These are phyloP conservation scores for Ornithoptera alexandrae DNA, from an alignment of 2,888 invertebrate genomes.

Conservation along the genomic window DNA sequence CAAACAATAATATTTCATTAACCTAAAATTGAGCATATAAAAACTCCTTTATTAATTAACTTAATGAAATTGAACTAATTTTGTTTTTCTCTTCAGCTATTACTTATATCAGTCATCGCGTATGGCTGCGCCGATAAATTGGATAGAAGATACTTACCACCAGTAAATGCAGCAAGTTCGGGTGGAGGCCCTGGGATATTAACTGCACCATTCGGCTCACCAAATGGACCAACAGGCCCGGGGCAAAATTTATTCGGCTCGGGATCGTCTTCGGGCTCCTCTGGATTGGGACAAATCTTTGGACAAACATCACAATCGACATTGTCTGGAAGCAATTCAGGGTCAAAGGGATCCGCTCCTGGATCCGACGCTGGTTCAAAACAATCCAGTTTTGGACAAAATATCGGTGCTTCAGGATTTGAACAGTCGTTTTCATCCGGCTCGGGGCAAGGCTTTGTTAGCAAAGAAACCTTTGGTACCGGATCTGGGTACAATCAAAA, in stretches of 20 bases:
- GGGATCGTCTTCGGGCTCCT: slow-evolving; percentile 10
- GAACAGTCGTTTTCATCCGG: slow-evolving; percentile 21
- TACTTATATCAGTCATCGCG: slow-evolving; percentile 64
- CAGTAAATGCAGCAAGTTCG: slow-evolving; percentile 61
- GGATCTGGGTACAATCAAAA: slow-evolving; percentile 12
- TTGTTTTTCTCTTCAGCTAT: slow-evolving; percentile 52
- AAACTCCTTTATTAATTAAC: too few relatives aligned
- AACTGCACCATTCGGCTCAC: slow-evolving; percentile 49
- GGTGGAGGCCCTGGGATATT: slow-evolving; percentile 69
- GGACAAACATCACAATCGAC: slow-evolving; percentile 18
- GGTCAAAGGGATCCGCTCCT: slow-evolving; percentile 13
- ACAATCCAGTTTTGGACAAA: slow-evolving; percentile 18
- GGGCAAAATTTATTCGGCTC: slow-evolving; percentile 8
- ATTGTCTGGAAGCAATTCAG: slow-evolving; percentile 9
- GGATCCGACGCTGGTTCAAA: slow-evolving; percentile 33
- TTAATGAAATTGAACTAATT: neutral
- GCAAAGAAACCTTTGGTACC: slow-evolving; percentile 17
- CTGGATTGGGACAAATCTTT: neutral
- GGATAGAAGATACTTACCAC: slow-evolving; percentile 70
- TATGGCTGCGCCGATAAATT: slow-evolving; percentile 68
- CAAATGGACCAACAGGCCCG: slow-evolving; percentile 26
- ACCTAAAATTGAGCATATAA: too few relatives aligned
- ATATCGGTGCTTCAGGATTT: slow-evolving; percentile 19
- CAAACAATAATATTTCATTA: neutral
- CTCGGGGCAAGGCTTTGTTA: slow-evolving; percentile 7